Evolutionary conservation across 2,113 vertebrate genomes (phyloP), one percentile per base, ranked within the genome.

Genomic region (Callocephalon fimbriatum): DNA sequence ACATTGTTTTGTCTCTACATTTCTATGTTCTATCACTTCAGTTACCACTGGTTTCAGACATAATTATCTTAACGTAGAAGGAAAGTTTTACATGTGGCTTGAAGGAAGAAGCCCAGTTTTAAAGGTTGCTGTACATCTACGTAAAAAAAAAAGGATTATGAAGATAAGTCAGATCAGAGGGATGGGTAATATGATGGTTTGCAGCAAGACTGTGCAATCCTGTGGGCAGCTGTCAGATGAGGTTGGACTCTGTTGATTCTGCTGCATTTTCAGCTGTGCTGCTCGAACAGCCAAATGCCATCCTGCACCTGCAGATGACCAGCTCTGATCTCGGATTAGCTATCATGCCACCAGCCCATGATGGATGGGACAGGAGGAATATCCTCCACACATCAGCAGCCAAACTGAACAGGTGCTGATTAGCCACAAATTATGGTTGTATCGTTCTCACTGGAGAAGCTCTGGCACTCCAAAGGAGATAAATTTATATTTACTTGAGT

Each of bases 331-430:
- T 54, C 19, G 18, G 53, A 14, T 63, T 44, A 67, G 38, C 17
- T 40, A 12, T 67, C 61, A 8, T 7, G 37, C 16, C 2, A 1
- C 29, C 22, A 31, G 48, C 40, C 51, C 3, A 0, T 1, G 0
- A 23, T 14, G 44, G 44, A 20, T 21, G 26, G 14, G 10, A 22
- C 13, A 23, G 40, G 50, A 73, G 58, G 40, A 61, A 76, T 54
- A 17, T 26, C 15, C 38, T 72, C 17, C 32, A 13, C 3, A 5
- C 3, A 47, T 17, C 22, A 54, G 31, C 32, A 62, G 48, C 10
- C 25, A 35, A 59, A 65, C 5, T 6, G 32, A 50, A 26, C 9
- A 10, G 1, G 0, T 61, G 22, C 26, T 22, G 5, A 26, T 1
- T 0, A 80, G 23, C 32, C 59, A 84, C 48, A 38, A 29, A 32